Evolutionary conservation across 2,113 vertebrate species (phyloP), one percentile per base, ranked within the genome.

Genomic region (Vidua macroura): DNA sequence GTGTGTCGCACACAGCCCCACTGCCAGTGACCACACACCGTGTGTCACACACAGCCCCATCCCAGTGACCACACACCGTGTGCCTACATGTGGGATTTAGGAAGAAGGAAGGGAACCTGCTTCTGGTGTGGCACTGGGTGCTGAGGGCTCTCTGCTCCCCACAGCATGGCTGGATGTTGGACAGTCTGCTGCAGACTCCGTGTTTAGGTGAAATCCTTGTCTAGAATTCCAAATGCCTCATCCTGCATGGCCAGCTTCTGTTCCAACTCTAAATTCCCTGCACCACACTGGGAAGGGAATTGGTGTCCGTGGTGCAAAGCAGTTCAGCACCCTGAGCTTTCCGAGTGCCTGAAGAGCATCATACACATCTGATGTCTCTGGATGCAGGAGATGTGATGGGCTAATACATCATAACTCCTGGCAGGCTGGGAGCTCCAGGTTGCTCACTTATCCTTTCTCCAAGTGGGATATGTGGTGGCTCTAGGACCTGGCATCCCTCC

Each of bases 391-490:
- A 19, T 31, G 31, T 0, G 4, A 7, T 2, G 13, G 75, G 48
- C 20, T 63, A 64, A 17, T 74, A 13, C 16, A 11, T 39, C 56
- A 5, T 27, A 46, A 10, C 12, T 60, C 27, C 37, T 23, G 37
- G 30, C 24, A 25, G 70, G 11, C 25, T 67, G 77, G 33, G 53
- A 52, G 46, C 55, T 74, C 37, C 55, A 22, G 18, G 25, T 15
- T 4, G 4, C 46, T 80, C 8, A 2, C 15, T 60, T 10, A 9
- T 7, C 10, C 37, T 30, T 52, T 41, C 11, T 30, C 22, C 2
- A 1, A 11, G 67, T 0, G 2, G 68, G 25, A 22, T n/a, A 11
- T 0, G 1, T 39, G 28, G 33, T 80, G 46, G 14, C 31, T n/a
- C 0, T 27, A 13, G 49, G 48, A 30, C 16, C 4, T 2, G 27